A percentile compares a stretch with the other conserved stretches of the same genome.
phyloP scores from a whole-genome alignment of 2,797 vertebrate genomes.

The Champsocephalus esox region DNA sequence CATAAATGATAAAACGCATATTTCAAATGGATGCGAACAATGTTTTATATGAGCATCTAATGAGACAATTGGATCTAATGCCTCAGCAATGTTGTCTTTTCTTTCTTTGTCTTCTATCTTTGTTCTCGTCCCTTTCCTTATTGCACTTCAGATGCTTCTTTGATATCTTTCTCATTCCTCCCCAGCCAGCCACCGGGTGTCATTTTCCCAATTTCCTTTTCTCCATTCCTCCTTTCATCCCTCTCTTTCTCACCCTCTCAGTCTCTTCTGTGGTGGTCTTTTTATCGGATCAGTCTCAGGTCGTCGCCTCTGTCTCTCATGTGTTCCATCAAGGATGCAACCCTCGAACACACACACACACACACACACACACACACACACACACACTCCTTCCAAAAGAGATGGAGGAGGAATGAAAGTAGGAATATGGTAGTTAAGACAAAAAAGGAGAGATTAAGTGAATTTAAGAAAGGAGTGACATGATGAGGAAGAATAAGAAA shows the following conservation, averaged over 20 bases:
- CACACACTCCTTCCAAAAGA: constrained; percentile 19
- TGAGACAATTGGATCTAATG: background rate
- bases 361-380: constrained; percentile 24
- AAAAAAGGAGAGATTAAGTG: background rate
- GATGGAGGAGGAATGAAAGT: constrained; percentile 22
- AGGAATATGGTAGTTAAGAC: constrained; percentile 23
- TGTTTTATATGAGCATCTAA: constrained; percentile 21
- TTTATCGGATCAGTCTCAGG: constrained; percentile 88
- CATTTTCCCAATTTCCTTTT: constrained; percentile 62
- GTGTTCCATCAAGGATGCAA: constrained; percentile 82
- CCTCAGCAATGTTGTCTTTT: constrained; percentile 2
- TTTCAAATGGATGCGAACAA: background rate
- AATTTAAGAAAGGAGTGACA: constrained; percentile 13
- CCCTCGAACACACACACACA: constrained; percentile 49
- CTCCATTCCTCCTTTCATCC: constrained; percentile 39
- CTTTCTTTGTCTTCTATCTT: constrained; percentile 10
- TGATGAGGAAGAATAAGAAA: constrained; percentile 20
- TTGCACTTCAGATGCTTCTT: constrained; percentile 28
- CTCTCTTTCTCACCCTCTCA: constrained; percentile 67
- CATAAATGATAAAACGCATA: background rate
- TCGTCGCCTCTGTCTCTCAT: constrained; percentile 84
- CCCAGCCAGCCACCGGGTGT: constrained; percentile 34
- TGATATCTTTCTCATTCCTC: constrained; percentile 56
- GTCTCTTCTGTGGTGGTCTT: constrained; percentile 75
- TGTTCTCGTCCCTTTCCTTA: constrained; percentile 9